A percentile compares a stretch with the other conserved stretches of the same genome.
phyloP scores from a whole-genome alignment of 1,140 invertebrate species.

The Pachypsylla venusta region DNA sequence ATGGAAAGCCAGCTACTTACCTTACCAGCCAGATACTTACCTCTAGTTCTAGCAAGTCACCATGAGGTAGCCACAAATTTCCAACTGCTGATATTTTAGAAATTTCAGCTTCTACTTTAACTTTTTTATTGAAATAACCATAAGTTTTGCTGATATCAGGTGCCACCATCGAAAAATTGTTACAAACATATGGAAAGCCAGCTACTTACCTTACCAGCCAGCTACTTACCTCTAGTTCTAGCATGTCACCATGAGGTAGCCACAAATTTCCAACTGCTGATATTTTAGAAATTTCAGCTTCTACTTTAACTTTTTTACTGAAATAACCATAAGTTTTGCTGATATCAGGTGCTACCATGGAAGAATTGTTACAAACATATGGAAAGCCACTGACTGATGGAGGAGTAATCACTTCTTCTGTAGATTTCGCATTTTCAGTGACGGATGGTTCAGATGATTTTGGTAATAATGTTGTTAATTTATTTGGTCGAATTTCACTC shows the following conservation, averaged over 20 bases:
- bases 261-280: conserved; percentile 54
- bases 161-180: conserved; percentile 30
- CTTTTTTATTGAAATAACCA: conserved; percentile 44
- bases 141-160: conserved; percentile 48
- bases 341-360: conserved; percentile 34
- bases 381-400: conserved; percentile 14
- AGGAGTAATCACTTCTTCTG: too few species aligned
- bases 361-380: background rate
- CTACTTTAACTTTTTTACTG: conserved; percentile 23
- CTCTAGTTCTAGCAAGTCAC: conserved; percentile 51
- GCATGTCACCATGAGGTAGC: conserved; percentile 59
- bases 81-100: conserved; percentile 46
- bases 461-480: too few species aligned
- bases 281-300: conserved; percentile 49
- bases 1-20: conserved; percentile 24
- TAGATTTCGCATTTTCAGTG: too few species aligned
- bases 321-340: conserved; percentile 60
- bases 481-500: too few species aligned
- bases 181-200: conserved; percentile 2
- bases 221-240: conserved; percentile 44
- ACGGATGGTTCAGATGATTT: too few species aligned
- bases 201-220: too few species aligned
- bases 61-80: conserved; percentile 62
- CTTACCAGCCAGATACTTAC: conserved; percentile 32
- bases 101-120: conserved; percentile 42